phyloP scores from a whole-genome alignment of 1,140 invertebrate species.

The Ladona fulva region DNA sequence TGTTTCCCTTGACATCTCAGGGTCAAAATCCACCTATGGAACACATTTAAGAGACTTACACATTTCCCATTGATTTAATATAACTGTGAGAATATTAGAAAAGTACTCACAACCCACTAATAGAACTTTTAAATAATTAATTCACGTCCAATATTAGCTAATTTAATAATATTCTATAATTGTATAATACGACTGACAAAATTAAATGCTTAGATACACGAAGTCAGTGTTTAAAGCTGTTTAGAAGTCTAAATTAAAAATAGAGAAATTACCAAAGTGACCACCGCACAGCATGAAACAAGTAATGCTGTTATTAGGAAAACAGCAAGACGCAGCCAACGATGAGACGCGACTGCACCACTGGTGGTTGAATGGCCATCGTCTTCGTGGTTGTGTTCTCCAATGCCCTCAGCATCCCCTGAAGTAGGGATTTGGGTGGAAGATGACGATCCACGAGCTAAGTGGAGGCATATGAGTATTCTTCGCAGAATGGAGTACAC shows the following conservation, averaged over 20 bases:
- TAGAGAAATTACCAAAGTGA: constrained; percentile 60
- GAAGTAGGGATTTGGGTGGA: constrained; percentile 32
- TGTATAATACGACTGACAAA: too few species aligned
- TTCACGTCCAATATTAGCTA: too few species aligned
- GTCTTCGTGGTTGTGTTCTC: constrained; percentile 8
- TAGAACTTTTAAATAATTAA: too few species aligned
- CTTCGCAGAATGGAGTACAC: neutral
- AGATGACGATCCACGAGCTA: neutral
- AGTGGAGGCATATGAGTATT: neutral
- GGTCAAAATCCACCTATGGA: constrained; percentile 18
- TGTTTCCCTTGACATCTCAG: constrained; percentile 13
- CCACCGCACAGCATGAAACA: constrained; percentile 55
- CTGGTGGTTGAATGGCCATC: constrained; percentile 1
- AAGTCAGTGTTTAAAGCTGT: too few species aligned
- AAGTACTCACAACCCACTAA: too few species aligned
- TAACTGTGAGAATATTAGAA: too few species aligned
- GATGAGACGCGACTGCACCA: constrained; percentile 52
- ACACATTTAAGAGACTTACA: neutral
- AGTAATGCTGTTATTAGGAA: constrained; percentile 56
- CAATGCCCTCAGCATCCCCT: constrained; percentile 35
- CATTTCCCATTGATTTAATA: constrained; percentile 13
- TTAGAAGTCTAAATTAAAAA: too few species aligned
- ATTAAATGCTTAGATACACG: too few species aligned
- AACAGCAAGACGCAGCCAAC: constrained; percentile 53
- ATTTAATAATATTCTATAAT: too few species aligned